Percentiles rank a stretch among this genome's conserved stretches.
phyloP scores from a whole-genome alignment of 2,888 invertebrate species.

The Dexiosoma caninum region DNA sequence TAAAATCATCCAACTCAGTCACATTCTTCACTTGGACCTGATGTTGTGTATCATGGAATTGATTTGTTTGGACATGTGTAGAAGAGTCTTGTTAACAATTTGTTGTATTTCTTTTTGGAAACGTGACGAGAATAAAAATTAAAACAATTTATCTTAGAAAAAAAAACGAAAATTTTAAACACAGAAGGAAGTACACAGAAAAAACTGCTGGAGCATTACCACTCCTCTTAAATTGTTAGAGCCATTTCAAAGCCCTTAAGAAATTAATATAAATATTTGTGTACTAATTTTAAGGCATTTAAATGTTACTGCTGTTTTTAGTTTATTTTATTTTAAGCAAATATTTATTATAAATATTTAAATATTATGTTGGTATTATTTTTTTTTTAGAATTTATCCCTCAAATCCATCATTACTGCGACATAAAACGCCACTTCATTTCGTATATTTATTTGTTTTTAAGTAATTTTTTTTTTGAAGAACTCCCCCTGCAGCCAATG shows the following conservation, averaged over 20 bases:
- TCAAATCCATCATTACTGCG: conserved; percentile 22
- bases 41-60: neutral
- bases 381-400: conserved; percentile 10
- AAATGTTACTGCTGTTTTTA: neutral
- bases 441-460: neutral
- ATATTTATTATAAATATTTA: too few species aligned
- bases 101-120: conserved; percentile 25
- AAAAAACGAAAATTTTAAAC: neutral
- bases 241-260: neutral
- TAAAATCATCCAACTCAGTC: conserved; percentile 13
- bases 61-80: conserved; percentile 23
- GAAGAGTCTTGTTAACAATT: conserved; percentile 37
- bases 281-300: neutral
- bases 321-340: too few species aligned
- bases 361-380: too few species aligned
- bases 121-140: conserved; percentile 45
- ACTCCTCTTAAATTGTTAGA: neutral
- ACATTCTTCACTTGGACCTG: neutral
- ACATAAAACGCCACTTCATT: neutral
- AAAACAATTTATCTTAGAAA: neutral
- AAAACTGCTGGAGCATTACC: neutral
- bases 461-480: neutral
- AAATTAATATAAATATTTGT: conserved; percentile 1
- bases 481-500: neutral
- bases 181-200: neutral